Evolutionary conservation across 2,797 vertebrate genomes (phyloP), one percentile per base, ranked within the genome.

Genomic region (Bradypodion ventrale): DNA sequence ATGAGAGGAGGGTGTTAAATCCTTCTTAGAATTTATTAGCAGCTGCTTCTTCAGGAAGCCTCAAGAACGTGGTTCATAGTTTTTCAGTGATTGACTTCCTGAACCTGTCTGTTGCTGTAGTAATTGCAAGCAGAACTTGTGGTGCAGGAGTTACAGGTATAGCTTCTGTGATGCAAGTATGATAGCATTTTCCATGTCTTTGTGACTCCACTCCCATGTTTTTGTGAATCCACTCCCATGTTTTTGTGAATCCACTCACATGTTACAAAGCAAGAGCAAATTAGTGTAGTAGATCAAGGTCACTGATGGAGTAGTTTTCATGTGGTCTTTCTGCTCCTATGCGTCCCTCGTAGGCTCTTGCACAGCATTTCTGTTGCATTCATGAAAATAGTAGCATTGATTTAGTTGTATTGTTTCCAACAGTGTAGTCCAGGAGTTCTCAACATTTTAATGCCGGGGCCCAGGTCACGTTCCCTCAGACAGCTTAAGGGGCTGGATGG

Each of bases 31-130:
- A 90, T 88, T 82, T 32, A 29, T 10, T 37, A 29, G 60, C 86
- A 90, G 73, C 66, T 87, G 16, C 86, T 88, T 87, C 42, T 86
- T 91, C 89, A 89, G 83, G 82, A 89, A 83, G 81, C 0, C 23
- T 68, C 92, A 76, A 60, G 49, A 23, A 7, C 21, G 56, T 29
- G 37, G 37, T 42, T 52, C 49, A 56, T 70, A 40, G 66, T 40
- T 56, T 56, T 80, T 56, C 44, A 70, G 10, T 80, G 69, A 69
- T 37, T 70, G 66, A 40, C 46, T 59, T 15, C 66, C 16, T 56
- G 44, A 56, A 29, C 15, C 32, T 37, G 21, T 52, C 32, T 68
- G 21, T 6, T 56, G 10, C 32, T 37, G 10, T 32, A 29, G 63
- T n/a, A 6, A 56, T 12, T 70, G 15, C 5, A 25, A 27, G 2